phyloP scores from a whole-genome alignment of 1,140 invertebrate genomes.

The honey bee (Apis mellifera) region DNA sequence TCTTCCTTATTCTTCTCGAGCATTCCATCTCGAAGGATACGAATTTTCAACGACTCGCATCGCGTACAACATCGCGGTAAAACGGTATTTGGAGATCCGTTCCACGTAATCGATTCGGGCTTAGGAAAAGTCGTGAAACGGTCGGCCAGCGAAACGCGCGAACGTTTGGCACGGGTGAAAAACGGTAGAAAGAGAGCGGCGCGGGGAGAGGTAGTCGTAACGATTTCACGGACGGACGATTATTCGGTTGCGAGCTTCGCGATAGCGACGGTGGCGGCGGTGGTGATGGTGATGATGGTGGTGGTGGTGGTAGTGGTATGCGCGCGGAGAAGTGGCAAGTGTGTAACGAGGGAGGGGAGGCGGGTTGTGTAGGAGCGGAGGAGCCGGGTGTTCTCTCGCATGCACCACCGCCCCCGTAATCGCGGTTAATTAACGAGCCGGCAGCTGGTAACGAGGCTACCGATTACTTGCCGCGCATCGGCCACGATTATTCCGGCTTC shows the following conservation, averaged over 20 bases:
- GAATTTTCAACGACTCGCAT: too few relatives aligned
- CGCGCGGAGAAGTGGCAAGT: constrained; percentile 22
- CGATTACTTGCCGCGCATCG: constrained; percentile 71
- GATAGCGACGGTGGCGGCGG: too few relatives aligned
- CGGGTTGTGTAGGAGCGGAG: not conserved
- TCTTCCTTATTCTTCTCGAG: too few relatives aligned
- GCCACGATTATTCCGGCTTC: constrained; percentile 69
- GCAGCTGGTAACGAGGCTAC: constrained; percentile 73
- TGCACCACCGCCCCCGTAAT: constrained; percentile 74
- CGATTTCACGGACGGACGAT: constrained; percentile 58
- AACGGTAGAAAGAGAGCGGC: not conserved
- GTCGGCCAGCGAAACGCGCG: too few relatives aligned
- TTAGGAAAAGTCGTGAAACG: too few relatives aligned
- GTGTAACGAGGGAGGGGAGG: constrained; percentile 36
- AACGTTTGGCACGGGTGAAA: not conserved
- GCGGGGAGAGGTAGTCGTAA: constrained; percentile 41
- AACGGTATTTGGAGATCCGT: too few relatives aligned
- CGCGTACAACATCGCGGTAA: too few relatives aligned
- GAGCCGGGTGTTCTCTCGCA: constrained; percentile 62
- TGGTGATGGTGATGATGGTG: constrained; percentile 1
- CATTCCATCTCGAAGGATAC: not conserved
- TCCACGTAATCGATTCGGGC: too few relatives aligned
- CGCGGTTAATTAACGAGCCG: constrained; percentile 76
- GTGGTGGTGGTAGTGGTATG: constrained; percentile 10
- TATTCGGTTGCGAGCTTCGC: constrained; percentile 36